These are phyloP conservation scores for Frankliniella intonsa DNA, from an alignment of 2,888 invertebrate genomes.

Conservation along the genomic window DNA sequence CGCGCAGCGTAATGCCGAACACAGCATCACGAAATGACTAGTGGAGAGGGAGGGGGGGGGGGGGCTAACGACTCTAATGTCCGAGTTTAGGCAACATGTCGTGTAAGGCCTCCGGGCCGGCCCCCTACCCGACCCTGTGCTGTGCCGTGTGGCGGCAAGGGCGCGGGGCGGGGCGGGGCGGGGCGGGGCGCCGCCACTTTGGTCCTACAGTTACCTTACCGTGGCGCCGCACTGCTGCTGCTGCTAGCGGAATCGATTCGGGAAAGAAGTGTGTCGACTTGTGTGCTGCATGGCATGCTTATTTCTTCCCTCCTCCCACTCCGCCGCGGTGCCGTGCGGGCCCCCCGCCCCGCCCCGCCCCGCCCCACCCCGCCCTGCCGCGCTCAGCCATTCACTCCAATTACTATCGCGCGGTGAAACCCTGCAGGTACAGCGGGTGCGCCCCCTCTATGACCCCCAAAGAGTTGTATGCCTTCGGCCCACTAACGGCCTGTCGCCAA, in stretches of 20 bases:
- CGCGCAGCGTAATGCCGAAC: not conserved
- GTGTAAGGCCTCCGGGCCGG: not conserved
- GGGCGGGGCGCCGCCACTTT: not conserved
- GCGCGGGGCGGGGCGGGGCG: not conserved
- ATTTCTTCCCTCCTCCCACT: not conserved
- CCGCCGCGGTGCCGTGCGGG: not conserved
- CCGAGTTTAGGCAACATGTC: constrained; percentile 24
- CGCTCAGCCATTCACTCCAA: too few species aligned
- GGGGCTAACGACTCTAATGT: not conserved
- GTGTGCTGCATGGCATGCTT: not conserved
- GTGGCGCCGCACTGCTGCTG: too few species aligned
- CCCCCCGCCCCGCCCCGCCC: not conserved
- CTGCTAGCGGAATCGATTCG: not conserved
- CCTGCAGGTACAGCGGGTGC: too few species aligned
- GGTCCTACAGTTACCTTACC: not conserved
- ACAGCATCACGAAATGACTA: constrained; percentile 20
- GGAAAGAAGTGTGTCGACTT: constrained; percentile 1
- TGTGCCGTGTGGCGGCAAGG: too few species aligned
- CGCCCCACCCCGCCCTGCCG: not conserved
- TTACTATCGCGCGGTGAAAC: too few species aligned
- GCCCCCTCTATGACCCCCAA: too few species aligned
- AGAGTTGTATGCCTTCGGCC: too few species aligned
- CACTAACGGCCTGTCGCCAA: too few species aligned
- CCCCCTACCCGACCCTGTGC: not conserved
- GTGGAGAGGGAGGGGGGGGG: not conserved